phyloP scores from a whole-genome alignment of 2,113 vertebrate species.

The Amazona vittata region DNA sequence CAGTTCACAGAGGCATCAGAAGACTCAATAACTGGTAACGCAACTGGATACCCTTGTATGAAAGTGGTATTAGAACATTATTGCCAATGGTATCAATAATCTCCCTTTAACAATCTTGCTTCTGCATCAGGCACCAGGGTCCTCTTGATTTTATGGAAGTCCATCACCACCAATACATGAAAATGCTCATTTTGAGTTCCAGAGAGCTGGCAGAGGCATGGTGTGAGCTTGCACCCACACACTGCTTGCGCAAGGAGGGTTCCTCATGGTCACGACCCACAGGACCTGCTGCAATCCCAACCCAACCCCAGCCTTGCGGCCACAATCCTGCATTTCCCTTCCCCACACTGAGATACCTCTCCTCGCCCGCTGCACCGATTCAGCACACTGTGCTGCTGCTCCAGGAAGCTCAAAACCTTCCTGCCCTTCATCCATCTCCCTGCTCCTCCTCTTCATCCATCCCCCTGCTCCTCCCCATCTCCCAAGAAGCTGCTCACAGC shows the following conservation, averaged over 20 bases:
- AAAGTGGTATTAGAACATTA: background rate
- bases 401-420: background rate
- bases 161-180: background rate
- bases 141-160: background rate
- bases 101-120: background rate
- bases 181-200: background rate
- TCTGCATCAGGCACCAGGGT: background rate
- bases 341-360: fast-evolving
- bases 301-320: background rate
- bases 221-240: background rate
- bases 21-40: background rate
- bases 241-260: fast-evolving
- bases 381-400: background rate
- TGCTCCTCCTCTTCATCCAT: background rate
- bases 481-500: background rate
- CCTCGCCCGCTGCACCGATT: background rate
- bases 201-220: background rate
- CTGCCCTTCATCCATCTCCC: background rate
- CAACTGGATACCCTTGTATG: fast-evolving
- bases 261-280: background rate
- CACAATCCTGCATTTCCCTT: background rate
- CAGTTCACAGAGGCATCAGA: background rate
- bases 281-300: background rate
- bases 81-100: background rate
- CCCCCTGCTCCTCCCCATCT: background rate